Evolutionary conservation across 2,797 vertebrate species (phyloP).

Genomic region (Xenentodon cancila): DNA sequence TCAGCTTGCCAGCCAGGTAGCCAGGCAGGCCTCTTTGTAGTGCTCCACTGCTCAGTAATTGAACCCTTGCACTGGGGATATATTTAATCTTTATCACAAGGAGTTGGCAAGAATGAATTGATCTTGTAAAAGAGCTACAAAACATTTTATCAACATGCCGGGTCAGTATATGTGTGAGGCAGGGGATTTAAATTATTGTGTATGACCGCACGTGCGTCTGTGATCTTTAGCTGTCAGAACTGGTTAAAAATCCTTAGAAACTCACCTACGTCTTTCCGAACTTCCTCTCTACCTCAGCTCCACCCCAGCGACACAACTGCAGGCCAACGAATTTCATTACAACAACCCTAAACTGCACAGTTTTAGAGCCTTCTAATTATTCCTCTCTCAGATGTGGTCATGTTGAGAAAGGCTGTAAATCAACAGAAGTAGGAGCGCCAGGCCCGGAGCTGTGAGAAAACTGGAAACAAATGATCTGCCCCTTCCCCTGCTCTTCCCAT

Average conservation of each 20-base stretch:
- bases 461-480: conserved; percentile 90
- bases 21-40: conserved; percentile 73
- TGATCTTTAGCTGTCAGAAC: conserved; percentile 13
- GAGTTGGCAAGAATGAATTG: conserved; percentile 80
- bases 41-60: conserved; percentile 83
- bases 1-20: conserved; percentile 50
- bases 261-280: conserved; percentile 44
- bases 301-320: conserved; percentile 64
- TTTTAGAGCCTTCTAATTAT: conserved; percentile 92
- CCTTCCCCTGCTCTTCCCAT: conserved; percentile 70
- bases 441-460: conserved; percentile 91
- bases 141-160: conserved; percentile 26
- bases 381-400: conserved; percentile 90
- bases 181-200: neutral
- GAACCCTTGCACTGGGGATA: conserved; percentile 83
- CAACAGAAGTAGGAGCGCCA: conserved; percentile 83
- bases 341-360: conserved; percentile 83
- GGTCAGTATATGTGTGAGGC: too few species aligned
- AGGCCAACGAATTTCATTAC: conserved; percentile 85
- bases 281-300: conserved; percentile 45
- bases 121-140: conserved; percentile 81
- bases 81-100: conserved; percentile 86
- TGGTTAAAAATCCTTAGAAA: conserved; percentile 35
- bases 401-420: conserved; percentile 87
- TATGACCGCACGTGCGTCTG: conserved; percentile 20